Percentiles rank a stretch among this genome's conserved stretches.
Evolutionary conservation across 2,113 vertebrate species (phyloP).

Genomic region (Gymnocephalus cernua): DNA sequence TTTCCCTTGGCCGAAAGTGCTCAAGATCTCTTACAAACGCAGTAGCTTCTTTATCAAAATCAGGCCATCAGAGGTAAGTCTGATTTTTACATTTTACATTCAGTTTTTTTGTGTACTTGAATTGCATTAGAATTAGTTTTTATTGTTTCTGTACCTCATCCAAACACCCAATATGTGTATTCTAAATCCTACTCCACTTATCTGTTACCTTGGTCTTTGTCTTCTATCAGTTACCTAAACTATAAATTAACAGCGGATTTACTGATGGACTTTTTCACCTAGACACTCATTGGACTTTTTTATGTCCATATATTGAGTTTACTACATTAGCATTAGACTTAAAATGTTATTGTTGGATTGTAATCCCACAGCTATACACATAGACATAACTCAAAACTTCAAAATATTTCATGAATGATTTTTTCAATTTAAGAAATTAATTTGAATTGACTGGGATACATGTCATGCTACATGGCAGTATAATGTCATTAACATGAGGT

Average conservation of each 20-base stretch:
- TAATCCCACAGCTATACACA: background rate
- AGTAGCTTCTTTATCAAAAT: constrained; percentile 98
- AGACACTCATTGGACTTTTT: background rate
- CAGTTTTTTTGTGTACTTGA: background rate
- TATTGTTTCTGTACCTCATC: background rate
- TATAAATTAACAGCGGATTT: background rate
- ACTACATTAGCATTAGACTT: background rate
- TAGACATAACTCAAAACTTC: background rate
- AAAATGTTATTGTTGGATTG: background rate
- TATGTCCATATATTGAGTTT: background rate
- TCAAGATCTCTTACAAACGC: constrained; percentile 97
- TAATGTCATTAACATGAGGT: background rate
- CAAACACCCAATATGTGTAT: background rate
- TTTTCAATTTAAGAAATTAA: background rate
- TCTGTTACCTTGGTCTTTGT: background rate
- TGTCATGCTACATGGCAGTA: background rate
- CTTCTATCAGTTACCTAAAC: background rate
- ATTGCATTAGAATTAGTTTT: background rate
- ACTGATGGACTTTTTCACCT: background rate
- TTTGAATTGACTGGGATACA: background rate
- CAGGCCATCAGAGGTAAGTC: constrained; percentile 90
- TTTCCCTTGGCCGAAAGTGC: constrained; percentile 96
- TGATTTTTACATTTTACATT: background rate
- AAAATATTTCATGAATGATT: background rate
- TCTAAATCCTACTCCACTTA: background rate